A percentile compares a stretch with the other conserved stretches of the same genome.
phyloP scores from a whole-genome alignment of 35 echinoderm and acorn worm species.

The Patiria miniata region DNA sequence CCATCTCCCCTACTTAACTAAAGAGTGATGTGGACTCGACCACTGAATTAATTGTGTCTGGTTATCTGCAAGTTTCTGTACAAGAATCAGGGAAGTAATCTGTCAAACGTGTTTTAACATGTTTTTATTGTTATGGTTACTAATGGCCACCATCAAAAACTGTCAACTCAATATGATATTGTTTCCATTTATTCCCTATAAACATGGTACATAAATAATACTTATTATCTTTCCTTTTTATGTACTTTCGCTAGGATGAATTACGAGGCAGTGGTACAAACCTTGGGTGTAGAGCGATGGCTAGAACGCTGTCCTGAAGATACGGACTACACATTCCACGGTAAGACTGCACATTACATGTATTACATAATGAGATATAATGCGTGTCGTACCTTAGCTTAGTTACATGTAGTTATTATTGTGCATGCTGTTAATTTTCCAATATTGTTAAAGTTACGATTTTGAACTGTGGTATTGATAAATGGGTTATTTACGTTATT shows the following conservation, averaged over 20 bases:
- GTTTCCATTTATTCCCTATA: no score
- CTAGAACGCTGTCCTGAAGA: neutral
- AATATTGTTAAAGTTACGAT: neutral
- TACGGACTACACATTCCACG: neutral
- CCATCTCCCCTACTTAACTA: no score
- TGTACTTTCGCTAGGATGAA: neutral
- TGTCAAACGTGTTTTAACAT: no score
- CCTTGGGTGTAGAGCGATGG: neutral
- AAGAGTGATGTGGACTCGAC: no score
- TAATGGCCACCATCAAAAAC: no score
- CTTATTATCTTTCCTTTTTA: no score
- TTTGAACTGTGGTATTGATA: neutral
- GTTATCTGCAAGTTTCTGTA: no score
- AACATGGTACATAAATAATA: no score
- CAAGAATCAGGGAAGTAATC: no score
- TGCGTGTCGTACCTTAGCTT: neutral
- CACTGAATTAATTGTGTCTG: no score
- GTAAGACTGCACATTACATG: neutral
- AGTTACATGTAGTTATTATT: neutral
- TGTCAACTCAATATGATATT: no score
- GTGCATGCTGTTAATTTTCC: neutral
- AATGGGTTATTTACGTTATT: neutral
- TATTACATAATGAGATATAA: neutral
- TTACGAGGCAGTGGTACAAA: neutral
- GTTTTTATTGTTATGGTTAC: no score